Evolutionary conservation across 1,140 invertebrate species (phyloP), one percentile per base, ranked within the genome.

Genomic region (Mamestra configurata): DNA sequence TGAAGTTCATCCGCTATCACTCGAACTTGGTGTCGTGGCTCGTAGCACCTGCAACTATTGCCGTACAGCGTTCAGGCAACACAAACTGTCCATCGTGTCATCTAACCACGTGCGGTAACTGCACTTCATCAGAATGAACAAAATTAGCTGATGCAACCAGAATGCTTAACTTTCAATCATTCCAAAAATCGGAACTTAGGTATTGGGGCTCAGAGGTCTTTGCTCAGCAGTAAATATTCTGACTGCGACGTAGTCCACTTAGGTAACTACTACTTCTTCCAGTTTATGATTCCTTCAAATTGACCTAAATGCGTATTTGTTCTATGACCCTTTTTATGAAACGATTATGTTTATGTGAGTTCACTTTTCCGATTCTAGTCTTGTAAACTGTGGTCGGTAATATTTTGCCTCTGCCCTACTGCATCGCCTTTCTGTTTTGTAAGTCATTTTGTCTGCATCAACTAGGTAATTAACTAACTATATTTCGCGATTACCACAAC

Each of bases 401-500:
- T 37, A 37, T 11, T 43, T 43, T 11, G 0, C 43, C n/a, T n/a
- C 15, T 15, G 43, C 13, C 40, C 11, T 3, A 49, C 15, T 49
- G 13, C 43, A 15, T 49, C 6, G 43, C 13, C 13, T n/a, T 0
- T 49, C 15, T 4, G 15, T 15, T 49, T 49, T 5, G 15, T 49
- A 2, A n/a, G 43, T 49, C 43, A 49, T n/a, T 49, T 49, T 49
- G 13, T n/a, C 43, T 49, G 43, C 43, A 49, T 49, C 43, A 49
- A 49, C 43, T 49, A 49, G n/a, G n/a, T n/a, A 49, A n/a, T 49
- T 11, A 11, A 40, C 7, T 49, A 49, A 49, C 43, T 49, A 40
- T 7, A 40, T 20, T 55, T 13, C 53, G 20, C 53, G 53, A 55
- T 55, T 55, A 24, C 53, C 53, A 55, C 53, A 55, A 55, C 53